phyloP scores from a whole-genome alignment of 2,797 vertebrate species.

The Macrochelys suwanniensis region DNA sequence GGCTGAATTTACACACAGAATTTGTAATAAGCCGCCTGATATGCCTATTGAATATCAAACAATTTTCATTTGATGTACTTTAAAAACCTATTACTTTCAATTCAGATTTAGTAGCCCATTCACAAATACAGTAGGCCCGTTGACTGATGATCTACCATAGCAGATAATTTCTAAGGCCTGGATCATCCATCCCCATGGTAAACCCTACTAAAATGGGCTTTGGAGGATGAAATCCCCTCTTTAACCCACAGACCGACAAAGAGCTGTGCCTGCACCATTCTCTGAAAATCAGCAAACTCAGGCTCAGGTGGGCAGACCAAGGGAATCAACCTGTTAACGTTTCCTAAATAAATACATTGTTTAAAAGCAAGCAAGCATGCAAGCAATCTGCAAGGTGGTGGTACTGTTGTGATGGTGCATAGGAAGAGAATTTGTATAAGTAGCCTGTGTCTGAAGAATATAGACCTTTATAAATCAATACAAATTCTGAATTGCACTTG shows the following conservation, averaged over 20 bases:
- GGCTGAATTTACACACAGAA: slow-evolving; percentile 56
- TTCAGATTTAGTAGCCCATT: slow-evolving; percentile 53
- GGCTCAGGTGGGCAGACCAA: not conserved
- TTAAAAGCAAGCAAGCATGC: no score
- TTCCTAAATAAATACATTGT: no score
- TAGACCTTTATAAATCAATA: no score
- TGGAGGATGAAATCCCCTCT: not conserved
- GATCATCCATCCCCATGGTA: not conserved
- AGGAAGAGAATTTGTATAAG: no score
- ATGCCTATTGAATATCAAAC: slow-evolving; percentile 57
- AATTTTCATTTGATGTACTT: slow-evolving; percentile 61
- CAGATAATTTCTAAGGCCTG: not conserved
- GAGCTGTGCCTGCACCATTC: not conserved
- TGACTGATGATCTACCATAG: not conserved
- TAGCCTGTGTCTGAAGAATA: no score
- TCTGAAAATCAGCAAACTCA: not conserved
- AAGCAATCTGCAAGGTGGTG: no score
- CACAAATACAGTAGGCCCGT: not conserved
- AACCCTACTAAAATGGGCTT: not conserved
- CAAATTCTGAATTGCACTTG: not conserved
- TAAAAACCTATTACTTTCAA: slow-evolving; percentile 61
- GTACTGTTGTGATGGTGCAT: no score
- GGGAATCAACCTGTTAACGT: not conserved
- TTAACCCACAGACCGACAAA: accelerated
- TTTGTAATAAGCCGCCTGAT: slow-evolving; percentile 50